Conservation (phyloP, 2,113 vertebrate genomes). For the Microcebus ravelobensis region DNA sequence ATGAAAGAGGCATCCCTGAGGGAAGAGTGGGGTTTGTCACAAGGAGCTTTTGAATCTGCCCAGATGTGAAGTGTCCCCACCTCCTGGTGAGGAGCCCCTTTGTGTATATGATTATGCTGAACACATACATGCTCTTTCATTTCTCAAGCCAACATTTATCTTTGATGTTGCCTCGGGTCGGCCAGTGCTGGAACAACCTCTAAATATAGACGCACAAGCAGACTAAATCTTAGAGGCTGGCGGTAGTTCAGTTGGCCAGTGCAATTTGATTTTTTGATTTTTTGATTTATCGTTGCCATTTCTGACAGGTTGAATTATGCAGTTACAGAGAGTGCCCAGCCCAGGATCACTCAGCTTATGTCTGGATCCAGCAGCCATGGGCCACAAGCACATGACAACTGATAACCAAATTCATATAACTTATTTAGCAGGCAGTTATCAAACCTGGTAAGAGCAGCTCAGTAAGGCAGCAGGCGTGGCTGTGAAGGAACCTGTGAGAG, state of each 20-base stretch:
- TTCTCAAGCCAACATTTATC: constrained; percentile 69
- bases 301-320: constrained; percentile 18
- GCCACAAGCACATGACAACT: background rate
- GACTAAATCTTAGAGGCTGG: constrained; percentile 70
- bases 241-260: constrained; percentile 49
- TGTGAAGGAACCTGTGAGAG: background rate
- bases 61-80: background rate
- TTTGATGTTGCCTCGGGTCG: constrained; percentile 63
- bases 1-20: background rate
- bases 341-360: background rate
- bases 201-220: constrained; percentile 65
- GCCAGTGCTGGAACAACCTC: constrained; percentile 55
- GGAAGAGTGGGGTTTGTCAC: background rate
- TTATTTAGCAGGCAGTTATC: background rate
- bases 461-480: background rate
- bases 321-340: constrained; percentile 21
- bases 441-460: background rate
- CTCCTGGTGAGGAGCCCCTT: background rate
- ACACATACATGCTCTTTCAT: constrained; percentile 14
- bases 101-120: constrained; percentile 2
- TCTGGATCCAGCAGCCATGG: background rate
- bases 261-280: constrained; percentile 22
- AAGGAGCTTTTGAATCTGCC: background rate
- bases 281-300: constrained; percentile 51
- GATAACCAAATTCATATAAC: background rate